Evolutionary conservation across 2,888 invertebrate species (phyloP).

Genomic region (Catocala fraxini): DNA sequence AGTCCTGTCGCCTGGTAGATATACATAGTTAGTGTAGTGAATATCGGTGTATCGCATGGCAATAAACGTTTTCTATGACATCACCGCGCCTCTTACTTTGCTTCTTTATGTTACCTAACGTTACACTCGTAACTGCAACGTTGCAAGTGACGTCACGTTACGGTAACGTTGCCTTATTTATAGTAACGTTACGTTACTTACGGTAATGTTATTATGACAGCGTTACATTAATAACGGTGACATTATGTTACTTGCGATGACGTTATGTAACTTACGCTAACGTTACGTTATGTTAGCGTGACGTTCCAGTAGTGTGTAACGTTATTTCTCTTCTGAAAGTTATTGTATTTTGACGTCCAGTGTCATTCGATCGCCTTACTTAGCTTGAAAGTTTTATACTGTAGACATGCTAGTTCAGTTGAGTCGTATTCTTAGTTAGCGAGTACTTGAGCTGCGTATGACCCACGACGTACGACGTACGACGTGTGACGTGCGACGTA

Average conservation of each 20-base stretch:
- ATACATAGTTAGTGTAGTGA: slow-evolving; percentile 53
- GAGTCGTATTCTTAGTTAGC: slow-evolving; percentile 48
- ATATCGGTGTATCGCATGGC: slow-evolving; percentile 71
- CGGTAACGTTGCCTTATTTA: slow-evolving; percentile 23
- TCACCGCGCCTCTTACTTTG: slow-evolving; percentile 26
- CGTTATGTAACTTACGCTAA: too few relatives aligned
- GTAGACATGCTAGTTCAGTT: slow-evolving; percentile 69
- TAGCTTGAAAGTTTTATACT: slow-evolving; percentile 58
- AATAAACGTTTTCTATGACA: slow-evolving; percentile 61
- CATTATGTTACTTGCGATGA: too few relatives aligned
- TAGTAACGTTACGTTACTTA: slow-evolving; percentile 20
- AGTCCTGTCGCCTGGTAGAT: slow-evolving; percentile 34
- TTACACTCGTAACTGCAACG: slow-evolving; percentile 2
- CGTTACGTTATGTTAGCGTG: too few relatives aligned
- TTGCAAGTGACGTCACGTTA: background rate
- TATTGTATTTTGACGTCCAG: slow-evolving; percentile 40
- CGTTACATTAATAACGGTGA: too few relatives aligned
- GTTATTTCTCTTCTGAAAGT: slow-evolving; percentile 18
- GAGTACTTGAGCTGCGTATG: too few relatives aligned
- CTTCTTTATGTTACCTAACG: slow-evolving; percentile 22
- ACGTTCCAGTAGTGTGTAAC: too few relatives aligned
- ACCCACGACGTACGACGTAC: too few relatives aligned
- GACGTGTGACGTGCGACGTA: too few relatives aligned
- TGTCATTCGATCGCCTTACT: slow-evolving; percentile 58
- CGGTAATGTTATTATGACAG: too few relatives aligned